Conservation (phyloP, 2,888 invertebrate genomes). For the Fragum fragum region DNA sequence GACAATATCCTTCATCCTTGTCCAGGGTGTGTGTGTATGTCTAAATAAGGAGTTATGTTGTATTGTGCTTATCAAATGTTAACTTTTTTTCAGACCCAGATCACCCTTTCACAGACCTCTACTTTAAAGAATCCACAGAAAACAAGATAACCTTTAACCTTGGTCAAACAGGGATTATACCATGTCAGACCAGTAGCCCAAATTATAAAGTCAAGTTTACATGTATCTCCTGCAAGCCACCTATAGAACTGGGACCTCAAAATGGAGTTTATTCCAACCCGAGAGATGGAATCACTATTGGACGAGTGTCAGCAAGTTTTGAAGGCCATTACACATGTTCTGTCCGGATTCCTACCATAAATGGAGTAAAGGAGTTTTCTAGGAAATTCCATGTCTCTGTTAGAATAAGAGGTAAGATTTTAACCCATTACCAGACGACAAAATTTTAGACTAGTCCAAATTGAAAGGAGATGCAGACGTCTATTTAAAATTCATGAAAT, state of each 20-base stretch:
- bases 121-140: slow-evolving; percentile 22
- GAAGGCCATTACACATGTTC: slow-evolving; percentile 68
- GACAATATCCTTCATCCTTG: too few relatives aligned
- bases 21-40: too few relatives aligned
- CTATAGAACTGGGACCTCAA: slow-evolving; percentile 10
- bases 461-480: too few relatives aligned
- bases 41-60: too few relatives aligned
- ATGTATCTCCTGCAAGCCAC: background rate
- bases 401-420: slow-evolving; percentile 15
- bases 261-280: slow-evolving; percentile 66
- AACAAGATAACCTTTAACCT: slow-evolving; percentile 40
- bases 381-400: slow-evolving; percentile 15
- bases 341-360: background rate
- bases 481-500: too few relatives aligned
- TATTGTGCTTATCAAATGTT: too few relatives aligned
- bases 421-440: too few relatives aligned
- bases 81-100: slow-evolving; percentile 61
- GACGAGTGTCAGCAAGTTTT: slow-evolving; percentile 63
- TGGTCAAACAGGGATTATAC: slow-evolving; percentile 53
- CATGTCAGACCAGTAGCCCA: slow-evolving; percentile 72
- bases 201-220: slow-evolving; percentile 57
- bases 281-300: slow-evolving; percentile 68
- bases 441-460: too few relatives aligned
- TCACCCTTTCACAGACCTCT: slow-evolving; percentile 48
- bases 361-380: background rate